Evolutionary conservation across 2,113 vertebrate genomes (phyloP), one percentile per base, ranked within the genome.

Genomic region (Columba livia): DNA sequence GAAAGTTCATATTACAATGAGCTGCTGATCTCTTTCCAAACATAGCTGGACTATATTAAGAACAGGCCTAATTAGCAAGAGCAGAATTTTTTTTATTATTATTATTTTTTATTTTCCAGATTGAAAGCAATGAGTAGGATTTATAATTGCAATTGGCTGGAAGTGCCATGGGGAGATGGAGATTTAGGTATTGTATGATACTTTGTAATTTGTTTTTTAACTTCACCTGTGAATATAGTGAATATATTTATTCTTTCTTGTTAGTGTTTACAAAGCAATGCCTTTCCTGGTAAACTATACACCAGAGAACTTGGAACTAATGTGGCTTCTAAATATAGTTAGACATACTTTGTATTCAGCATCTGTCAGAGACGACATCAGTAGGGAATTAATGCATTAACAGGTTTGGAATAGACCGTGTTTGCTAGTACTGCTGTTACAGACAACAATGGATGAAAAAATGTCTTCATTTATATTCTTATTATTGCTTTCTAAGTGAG

Each of bases 81-180:
- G 51, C 82, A 62, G 62, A 28, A 16, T 56, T 91, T 75, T 74
- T 71, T 94, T 90, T 42, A 11, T 58, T 51, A 15, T 36, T 32
- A 2, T 74, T 85, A 69, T 93, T 60, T 96, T 75, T 95, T 97
- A 67, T 96, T 85, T 97, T 92, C 75, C 89, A 94, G 92, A 95
- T 94, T 96, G 77, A 97, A 96, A 94, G 96, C 79, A 70, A 99
- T 99, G 98, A 98, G 98, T 95, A 98, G 98, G 82, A 91, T 97
- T 83, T 98, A 98, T 93, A 96, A 96, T 96, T 98, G 95, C 89
- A 97, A 89, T 97, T 98, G 98, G 98, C 97, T 99, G 97, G 99
- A 99, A 96, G 98, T 98, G 78, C 99, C 99, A 1, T 99, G 99
- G 99, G 99, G 99, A 97, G 99, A 99, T 62, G 99, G 99, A 97